Conservation (phyloP, 2,113 vertebrate genomes). For the Microtus pennsylvanicus region DNA sequence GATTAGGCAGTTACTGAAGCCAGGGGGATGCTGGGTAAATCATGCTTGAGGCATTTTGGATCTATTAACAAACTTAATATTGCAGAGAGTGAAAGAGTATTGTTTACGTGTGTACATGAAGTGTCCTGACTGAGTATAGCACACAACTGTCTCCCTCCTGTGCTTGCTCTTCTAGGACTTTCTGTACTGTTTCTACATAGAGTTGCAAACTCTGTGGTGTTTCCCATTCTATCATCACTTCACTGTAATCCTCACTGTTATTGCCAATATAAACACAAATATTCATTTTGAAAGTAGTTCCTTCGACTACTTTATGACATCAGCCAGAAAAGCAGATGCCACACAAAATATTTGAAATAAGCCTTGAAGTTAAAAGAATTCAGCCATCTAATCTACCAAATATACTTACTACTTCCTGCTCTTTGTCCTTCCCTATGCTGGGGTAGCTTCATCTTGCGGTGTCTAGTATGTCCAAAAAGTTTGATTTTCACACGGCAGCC, state of each 20-base stretch:
- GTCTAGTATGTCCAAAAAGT: neutral
- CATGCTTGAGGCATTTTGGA: accelerated
- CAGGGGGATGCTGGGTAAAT: accelerated
- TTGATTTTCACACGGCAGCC: neutral
- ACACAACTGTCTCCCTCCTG: neutral
- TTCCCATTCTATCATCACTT: accelerated
- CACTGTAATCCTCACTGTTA: accelerated
- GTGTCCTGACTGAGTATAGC: accelerated
- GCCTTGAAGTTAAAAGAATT: neutral
- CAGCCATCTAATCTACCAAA: too few species aligned
- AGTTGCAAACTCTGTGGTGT: neutral
- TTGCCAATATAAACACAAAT: neutral
- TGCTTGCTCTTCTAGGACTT: neutral
- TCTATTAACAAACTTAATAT: neutral
- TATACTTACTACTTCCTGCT: neutral
- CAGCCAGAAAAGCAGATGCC: neutral
- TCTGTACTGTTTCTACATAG: accelerated
- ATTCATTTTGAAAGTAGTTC: neutral
- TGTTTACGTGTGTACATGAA: neutral
- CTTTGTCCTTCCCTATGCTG: neutral
- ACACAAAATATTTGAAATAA: neutral
- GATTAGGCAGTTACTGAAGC: accelerated
- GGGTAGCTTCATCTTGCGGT: neutral
- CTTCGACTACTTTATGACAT: neutral
- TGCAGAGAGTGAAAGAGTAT: neutral